These are phyloP conservation scores for Petrocephalus zakoni DNA, from an alignment of 2,113 vertebrate species.

Conservation along the genomic window DNA sequence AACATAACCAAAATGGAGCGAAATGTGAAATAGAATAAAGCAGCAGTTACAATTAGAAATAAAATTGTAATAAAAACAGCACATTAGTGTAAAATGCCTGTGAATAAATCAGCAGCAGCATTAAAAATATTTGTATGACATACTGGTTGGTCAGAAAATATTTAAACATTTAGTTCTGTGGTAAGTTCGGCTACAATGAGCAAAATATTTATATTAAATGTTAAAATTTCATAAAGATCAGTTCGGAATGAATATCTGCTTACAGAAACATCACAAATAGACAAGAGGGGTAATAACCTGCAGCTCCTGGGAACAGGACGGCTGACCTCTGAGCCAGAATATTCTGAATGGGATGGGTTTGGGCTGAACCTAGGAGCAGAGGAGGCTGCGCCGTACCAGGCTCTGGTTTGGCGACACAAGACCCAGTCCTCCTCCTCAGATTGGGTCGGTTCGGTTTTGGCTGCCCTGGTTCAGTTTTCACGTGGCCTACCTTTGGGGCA, in stretches of 20 bases:
- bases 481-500: conserved; percentile 47
- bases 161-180: not conserved
- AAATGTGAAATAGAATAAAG: no score
- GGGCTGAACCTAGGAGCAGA: not conserved
- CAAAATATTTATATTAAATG: not conserved
- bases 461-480: conserved; percentile 74
- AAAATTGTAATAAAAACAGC: no score
- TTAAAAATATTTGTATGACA: not conserved
- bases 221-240: not conserved
- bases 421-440: conserved; percentile 85
- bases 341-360: not conserved
- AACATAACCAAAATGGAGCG: no score
- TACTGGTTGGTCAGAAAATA: not conserved
- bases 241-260: not conserved
- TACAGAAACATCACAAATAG: not conserved
- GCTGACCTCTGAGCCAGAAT: not conserved
- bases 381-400: conserved; percentile 58
- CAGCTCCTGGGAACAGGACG: not conserved
- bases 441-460: conserved; percentile 71
- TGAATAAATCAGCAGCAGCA: not conserved
- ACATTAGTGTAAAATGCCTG: no score
- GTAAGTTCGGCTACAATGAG: not conserved
- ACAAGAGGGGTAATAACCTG: not conserved
- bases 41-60: no score
- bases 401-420: conserved; percentile 66